Evolutionary conservation across 2,888 invertebrate species (phyloP).

Genomic region (Colletes collaris): DNA sequence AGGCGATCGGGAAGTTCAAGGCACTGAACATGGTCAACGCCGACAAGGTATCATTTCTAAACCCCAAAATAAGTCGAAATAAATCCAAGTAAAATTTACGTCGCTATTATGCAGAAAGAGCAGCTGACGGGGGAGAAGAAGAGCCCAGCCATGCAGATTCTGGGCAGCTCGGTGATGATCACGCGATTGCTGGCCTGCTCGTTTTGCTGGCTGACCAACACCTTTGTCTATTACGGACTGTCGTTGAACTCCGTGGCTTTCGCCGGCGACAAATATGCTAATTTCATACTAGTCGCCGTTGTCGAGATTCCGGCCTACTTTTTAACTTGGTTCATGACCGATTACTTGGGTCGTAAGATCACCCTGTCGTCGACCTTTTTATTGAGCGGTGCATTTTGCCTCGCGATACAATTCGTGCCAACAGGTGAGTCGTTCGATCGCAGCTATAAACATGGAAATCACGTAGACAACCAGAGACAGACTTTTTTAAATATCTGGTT

Average conservation of each 20-base stretch:
- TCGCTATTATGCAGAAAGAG: slow-evolving; percentile 37
- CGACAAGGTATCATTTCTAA: slow-evolving; percentile 49
- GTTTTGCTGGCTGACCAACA: slow-evolving; percentile 92
- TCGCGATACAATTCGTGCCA: slow-evolving; percentile 86
- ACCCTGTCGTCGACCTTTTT: slow-evolving; percentile 87
- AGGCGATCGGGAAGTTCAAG: slow-evolving; percentile 83
- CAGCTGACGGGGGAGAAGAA: slow-evolving; percentile 42
- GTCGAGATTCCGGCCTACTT: slow-evolving; percentile 91
- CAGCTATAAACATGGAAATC: too few species aligned
- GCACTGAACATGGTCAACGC: slow-evolving; percentile 66
- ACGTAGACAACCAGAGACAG: too few species aligned
- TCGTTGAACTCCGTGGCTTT: slow-evolving; percentile 91
- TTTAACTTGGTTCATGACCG: slow-evolving; percentile 86
- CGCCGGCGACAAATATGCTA: slow-evolving; percentile 90
- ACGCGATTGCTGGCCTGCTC: slow-evolving; percentile 87
- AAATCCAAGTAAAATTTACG: not conserved
- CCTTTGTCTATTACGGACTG: slow-evolving; percentile 92
- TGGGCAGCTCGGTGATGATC: slow-evolving; percentile 85
- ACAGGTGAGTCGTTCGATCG: slow-evolving; percentile 80
- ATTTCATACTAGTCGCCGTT: slow-evolving; percentile 88
- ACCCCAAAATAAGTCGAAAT: too few species aligned
- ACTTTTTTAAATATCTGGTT: too few species aligned
- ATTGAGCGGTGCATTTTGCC: slow-evolving; percentile 86
- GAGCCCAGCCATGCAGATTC: slow-evolving; percentile 81
- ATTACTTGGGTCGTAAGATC: slow-evolving; percentile 84